phyloP scores from a whole-genome alignment of 2,113 vertebrate species.

The Lampris megalopsis region DNA sequence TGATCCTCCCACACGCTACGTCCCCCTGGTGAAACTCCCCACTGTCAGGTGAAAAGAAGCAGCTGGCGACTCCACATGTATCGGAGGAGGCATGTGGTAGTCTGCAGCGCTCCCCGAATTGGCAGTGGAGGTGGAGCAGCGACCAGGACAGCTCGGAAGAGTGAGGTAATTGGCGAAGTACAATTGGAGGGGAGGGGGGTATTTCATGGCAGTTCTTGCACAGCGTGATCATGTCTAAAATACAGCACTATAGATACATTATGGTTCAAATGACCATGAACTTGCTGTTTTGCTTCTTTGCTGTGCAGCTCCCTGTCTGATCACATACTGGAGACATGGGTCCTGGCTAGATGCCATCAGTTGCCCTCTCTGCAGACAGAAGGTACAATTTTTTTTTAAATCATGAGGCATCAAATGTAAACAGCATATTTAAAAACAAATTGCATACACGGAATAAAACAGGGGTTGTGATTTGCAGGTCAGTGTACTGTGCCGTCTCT shows the following conservation, averaged over 20 bases:
- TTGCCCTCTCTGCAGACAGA: slow-evolving; percentile 89
- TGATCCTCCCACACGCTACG: too few relatives aligned
- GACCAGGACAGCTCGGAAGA: too few relatives aligned
- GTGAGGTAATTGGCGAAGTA: too few relatives aligned
- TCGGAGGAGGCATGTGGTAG: too few relatives aligned
- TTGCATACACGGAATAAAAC: not conserved
- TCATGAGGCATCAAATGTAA: not conserved
- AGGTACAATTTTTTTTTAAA: slow-evolving; percentile 64
- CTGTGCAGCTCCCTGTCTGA: slow-evolving; percentile 84
- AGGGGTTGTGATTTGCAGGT: slow-evolving; percentile 70
- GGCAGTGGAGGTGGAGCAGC: too few relatives aligned
- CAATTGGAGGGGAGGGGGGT: too few relatives aligned
- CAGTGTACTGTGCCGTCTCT: slow-evolving; percentile 73
- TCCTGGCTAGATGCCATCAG: slow-evolving; percentile 85
- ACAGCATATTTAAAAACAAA: not conserved
- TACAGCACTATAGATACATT: not conserved
- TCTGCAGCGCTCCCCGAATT: too few relatives aligned
- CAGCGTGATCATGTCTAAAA: too few relatives aligned
- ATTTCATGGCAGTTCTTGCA: too few relatives aligned
- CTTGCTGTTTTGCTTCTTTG: not conserved
- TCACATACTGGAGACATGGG: slow-evolving; percentile 87
- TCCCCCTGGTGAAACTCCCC: too few relatives aligned
- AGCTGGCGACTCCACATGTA: too few relatives aligned
- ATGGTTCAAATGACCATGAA: not conserved
- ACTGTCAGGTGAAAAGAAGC: too few relatives aligned